phyloP scores from a whole-genome alignment of 2,888 invertebrate species.

The Zeuzera pyrina region DNA sequence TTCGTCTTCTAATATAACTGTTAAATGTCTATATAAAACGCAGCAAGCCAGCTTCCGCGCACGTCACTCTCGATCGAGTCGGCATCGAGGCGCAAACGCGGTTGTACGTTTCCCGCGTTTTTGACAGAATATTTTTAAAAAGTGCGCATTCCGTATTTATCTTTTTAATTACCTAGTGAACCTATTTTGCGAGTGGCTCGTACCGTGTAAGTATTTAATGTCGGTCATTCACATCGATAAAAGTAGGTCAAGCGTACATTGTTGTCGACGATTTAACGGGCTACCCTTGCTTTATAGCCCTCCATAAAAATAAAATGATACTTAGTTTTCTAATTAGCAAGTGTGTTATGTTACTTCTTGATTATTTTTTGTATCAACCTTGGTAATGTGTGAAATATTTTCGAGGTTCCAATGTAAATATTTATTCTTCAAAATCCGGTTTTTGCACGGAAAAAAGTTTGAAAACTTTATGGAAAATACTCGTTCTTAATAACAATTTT shows the following conservation, averaged over 20 bases:
- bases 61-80: constrained; percentile 57
- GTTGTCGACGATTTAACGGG: constrained; percentile 25
- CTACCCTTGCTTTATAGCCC: constrained; percentile 2
- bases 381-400: no score
- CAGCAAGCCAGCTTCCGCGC: constrained; percentile 50
- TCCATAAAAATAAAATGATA: no score
- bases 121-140: constrained; percentile 25
- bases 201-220: constrained; percentile 39
- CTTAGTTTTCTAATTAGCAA: no score
- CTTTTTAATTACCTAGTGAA: constrained; percentile 39
- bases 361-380: no score
- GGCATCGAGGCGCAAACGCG: constrained; percentile 40
- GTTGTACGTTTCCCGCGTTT: constrained; percentile 41
- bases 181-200: constrained; percentile 29
- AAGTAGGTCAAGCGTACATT: constrained; percentile 42
- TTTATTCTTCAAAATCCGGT: no score
- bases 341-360: no score
- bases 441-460: no score
- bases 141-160: constrained; percentile 23
- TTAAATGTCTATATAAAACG: constrained; percentile 62
- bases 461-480: no score
- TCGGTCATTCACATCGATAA: constrained; percentile 29
- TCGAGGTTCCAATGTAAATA: no score
- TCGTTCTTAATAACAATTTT: no score
- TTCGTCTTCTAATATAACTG: constrained; percentile 64